phyloP scores from a whole-genome alignment of 1,140 invertebrate species.

The Aricia agestis region DNA sequence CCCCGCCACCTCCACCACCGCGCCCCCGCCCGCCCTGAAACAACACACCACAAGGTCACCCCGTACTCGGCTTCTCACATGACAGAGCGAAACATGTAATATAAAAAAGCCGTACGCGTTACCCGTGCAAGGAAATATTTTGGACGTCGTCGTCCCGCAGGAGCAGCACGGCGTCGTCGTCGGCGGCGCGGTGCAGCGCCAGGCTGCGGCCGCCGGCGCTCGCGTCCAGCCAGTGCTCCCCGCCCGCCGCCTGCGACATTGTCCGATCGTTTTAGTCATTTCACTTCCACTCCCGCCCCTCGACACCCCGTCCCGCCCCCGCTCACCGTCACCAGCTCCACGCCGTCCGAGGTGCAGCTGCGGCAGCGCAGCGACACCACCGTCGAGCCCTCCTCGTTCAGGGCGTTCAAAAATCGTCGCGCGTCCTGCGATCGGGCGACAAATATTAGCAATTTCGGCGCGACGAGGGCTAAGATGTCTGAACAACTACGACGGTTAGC shows the following conservation, averaged over 20 bases:
- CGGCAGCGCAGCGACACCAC: slow-evolving; percentile 43
- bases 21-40: background rate
- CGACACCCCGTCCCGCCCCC: slow-evolving; percentile 8
- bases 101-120: slow-evolving; percentile 16
- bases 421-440: slow-evolving; percentile 40
- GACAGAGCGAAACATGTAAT: no score
- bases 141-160: slow-evolving; percentile 31
- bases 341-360: slow-evolving; percentile 35
- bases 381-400: slow-evolving; percentile 34
- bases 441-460: no score
- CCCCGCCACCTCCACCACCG: no score
- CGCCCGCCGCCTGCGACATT: slow-evolving; percentile 30
- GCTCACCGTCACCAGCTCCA: slow-evolving; percentile 40
- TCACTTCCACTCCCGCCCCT: background rate
- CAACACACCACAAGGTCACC: background rate
- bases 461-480: no score
- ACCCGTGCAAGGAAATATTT: slow-evolving; percentile 35
- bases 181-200: slow-evolving; percentile 22
- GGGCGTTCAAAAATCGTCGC: slow-evolving; percentile 50
- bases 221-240: slow-evolving; percentile 47
- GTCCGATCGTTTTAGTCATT: no score
- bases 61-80: background rate
- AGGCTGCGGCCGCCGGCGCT: slow-evolving; percentile 36
- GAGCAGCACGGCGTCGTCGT: slow-evolving; percentile 36
- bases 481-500: background rate